Conservation (phyloP, 2,797 vertebrate species). For the Podarcis siculus region DNA sequence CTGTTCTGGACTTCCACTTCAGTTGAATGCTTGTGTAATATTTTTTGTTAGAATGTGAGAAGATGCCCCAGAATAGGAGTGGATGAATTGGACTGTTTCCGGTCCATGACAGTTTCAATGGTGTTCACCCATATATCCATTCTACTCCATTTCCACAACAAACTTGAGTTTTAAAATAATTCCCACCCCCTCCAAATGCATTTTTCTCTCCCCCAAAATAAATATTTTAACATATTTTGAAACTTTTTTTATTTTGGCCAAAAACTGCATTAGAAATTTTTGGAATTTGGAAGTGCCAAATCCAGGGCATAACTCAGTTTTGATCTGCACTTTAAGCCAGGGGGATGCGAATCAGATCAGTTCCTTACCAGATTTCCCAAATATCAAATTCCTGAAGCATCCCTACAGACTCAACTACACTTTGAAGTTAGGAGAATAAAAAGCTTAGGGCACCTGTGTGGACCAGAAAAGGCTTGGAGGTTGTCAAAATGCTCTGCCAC, state of each 20-base stretch:
- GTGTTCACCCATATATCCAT: not conserved
- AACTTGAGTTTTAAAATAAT: no score
- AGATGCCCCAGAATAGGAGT: not conserved
- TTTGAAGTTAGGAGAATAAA: not conserved
- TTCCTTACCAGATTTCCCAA: not conserved
- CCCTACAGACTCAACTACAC: not conserved
- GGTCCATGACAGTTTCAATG: not conserved
- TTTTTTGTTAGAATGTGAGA: not conserved
- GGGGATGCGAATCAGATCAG: not conserved
- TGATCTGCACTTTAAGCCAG: no score
- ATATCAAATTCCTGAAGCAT: not conserved
- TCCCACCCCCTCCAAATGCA: not conserved
- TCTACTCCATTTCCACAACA: not conserved
- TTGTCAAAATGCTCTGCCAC: not conserved
- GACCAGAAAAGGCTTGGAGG: not conserved
- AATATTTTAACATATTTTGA: not conserved
- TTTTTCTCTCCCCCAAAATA: not conserved
- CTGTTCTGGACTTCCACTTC: not conserved
- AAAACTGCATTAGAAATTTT: not conserved
- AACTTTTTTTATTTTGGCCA: not conserved
- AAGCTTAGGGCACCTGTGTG: not conserved
- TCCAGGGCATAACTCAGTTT: not conserved
- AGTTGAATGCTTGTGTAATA: not conserved
- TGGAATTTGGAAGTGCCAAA: not conserved
- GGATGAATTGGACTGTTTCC: not conserved